A percentile compares a stretch with the other conserved stretches of the same genome.
Conservation (phyloP, 2,888 invertebrate species). For the Pterostichus niger region DNA sequence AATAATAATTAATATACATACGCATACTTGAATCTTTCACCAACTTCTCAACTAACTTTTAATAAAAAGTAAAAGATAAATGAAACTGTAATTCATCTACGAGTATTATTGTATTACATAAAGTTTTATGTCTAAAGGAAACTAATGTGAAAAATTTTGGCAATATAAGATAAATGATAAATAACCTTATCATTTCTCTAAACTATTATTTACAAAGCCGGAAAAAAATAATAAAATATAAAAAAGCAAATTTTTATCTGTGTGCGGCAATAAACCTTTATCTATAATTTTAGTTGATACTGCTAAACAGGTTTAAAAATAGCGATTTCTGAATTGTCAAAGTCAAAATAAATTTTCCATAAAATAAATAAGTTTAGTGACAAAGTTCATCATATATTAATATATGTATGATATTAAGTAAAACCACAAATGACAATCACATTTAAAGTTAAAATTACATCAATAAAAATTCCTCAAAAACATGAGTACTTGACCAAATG, state of each 20-base stretch:
- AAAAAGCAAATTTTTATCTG: not conserved
- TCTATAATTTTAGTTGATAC: too few species aligned
- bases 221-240: not conserved
- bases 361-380: not conserved
- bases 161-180: too few species aligned
- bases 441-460: constrained; percentile 17
- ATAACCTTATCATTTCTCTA: too few species aligned
- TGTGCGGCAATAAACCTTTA: not conserved
- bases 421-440: constrained; percentile 20
- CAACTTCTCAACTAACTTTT: too few species aligned
- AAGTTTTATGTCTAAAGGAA: too few species aligned
- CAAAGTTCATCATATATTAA: constrained; percentile 26
- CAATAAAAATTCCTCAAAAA: not conserved
- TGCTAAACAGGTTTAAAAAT: not conserved
- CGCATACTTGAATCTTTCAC: too few species aligned
- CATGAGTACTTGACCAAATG: not conserved
- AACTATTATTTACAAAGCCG: too few species aligned
- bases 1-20: too few species aligned
- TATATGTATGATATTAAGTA: not conserved
- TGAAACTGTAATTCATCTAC: too few species aligned
- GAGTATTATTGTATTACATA: too few species aligned
- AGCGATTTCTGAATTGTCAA: not conserved
- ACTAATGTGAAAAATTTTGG: too few species aligned
- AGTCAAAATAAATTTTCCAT: not conserved
- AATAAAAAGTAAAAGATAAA: too few species aligned